These are phyloP conservation scores for Threskiornis aethiopicus DNA, from an alignment of 2,797 vertebrate genomes.

Conservation along the genomic window DNA sequence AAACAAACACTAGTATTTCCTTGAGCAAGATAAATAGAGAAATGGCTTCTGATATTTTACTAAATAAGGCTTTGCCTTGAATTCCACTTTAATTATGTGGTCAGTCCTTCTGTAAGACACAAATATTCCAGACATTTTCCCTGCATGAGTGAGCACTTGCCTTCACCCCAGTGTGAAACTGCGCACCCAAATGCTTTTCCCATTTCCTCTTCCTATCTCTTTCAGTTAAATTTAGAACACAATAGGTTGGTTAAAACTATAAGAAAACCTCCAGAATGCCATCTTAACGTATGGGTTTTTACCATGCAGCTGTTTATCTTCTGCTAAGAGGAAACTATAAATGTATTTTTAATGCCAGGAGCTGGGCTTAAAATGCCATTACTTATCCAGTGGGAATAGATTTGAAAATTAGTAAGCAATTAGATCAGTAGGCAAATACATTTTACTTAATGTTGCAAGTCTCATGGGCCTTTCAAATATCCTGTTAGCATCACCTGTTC, in stretches of 20 bases:
- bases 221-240: constrained; percentile 32
- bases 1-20: background rate
- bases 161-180: background rate
- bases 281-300: background rate
- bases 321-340: constrained; percentile 38
- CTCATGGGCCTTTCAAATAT: constrained; percentile 49
- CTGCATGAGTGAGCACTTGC: background rate
- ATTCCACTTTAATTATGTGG: background rate
- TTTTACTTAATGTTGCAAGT: constrained; percentile 37
- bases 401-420: constrained; percentile 67
- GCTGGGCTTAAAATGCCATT: constrained; percentile 56
- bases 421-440: constrained; percentile 52
- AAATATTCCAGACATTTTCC: background rate
- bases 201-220: constrained; percentile 31
- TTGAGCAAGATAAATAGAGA: background rate
- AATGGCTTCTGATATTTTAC: background rate
- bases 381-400: constrained; percentile 57
- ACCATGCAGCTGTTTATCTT: constrained; percentile 39
- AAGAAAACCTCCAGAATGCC: constrained; percentile 8
- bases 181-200: constrained; percentile 1
- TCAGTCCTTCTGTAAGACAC: background rate
- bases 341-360: constrained; percentile 63
- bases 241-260: constrained; percentile 14
- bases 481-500: constrained; percentile 58
- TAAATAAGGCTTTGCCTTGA: constrained; percentile 20